Evolutionary conservation across 2,797 vertebrate species (phyloP).

Genomic region (Anabas testudineus): DNA sequence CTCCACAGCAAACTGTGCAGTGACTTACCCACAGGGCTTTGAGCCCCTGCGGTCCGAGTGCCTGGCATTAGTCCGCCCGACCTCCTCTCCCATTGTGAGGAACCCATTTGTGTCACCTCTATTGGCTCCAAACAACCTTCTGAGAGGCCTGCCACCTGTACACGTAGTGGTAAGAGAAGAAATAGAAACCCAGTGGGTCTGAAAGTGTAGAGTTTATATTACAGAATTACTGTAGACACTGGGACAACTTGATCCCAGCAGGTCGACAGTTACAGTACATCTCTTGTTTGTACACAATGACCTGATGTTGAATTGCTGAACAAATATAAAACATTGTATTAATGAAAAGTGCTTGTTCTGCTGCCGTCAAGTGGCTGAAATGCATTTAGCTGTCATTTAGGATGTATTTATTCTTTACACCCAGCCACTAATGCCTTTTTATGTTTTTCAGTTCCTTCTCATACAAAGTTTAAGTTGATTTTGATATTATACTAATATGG

Average conservation of each 20-base stretch:
- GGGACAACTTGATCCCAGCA: no score
- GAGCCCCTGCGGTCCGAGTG: constrained; percentile 84
- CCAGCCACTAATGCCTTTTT: no score
- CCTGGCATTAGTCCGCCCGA: constrained; percentile 71
- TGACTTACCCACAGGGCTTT: constrained; percentile 86
- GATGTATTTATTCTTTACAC: no score
- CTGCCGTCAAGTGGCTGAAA: neutral
- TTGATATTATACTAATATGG: no score
- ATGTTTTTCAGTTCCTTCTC: no score
- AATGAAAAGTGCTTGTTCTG: neutral
- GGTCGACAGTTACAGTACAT: no score
- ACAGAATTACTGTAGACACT: neutral
- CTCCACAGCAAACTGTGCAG: fast-evolving
- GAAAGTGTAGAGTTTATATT: neutral
- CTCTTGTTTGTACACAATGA: no score
- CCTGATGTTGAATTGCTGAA: no score
- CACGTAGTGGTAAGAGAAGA: constrained; percentile 89
- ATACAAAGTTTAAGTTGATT: no score
- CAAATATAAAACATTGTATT: no score
- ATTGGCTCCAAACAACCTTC: constrained; percentile 85
- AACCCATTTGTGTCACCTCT: constrained; percentile 92
- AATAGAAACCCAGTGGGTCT: neutral
- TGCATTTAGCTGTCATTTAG: no score
- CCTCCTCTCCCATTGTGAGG: constrained; percentile 83
- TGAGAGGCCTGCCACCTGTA: constrained; percentile 87